phyloP scores from a whole-genome alignment of 35 echinoderm and acorn worm genomes.

The Patiria miniata region DNA sequence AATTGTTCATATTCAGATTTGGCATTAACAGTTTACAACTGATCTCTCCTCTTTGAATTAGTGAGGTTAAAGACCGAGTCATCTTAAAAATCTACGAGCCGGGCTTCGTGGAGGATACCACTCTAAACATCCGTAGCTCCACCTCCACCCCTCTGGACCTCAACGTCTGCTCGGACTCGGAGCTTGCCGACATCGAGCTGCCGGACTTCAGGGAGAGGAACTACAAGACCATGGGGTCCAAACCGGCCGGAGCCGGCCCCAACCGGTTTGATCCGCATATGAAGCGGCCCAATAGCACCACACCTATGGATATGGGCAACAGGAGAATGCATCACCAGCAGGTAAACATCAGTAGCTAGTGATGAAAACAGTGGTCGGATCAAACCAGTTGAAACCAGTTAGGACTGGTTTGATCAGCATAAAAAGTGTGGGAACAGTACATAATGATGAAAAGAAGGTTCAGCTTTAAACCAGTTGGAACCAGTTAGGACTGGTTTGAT shows the following conservation, averaged over 20 bases:
- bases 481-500: no score
- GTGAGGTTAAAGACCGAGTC: slow-evolving; percentile 75
- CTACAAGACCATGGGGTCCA: slow-evolving; percentile 71
- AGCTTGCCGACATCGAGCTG: slow-evolving; percentile 67
- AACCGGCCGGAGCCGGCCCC: background rate
- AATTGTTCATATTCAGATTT: no score
- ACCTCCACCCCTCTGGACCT: slow-evolving; percentile 80
- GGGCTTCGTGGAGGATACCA: slow-evolving; percentile 63
- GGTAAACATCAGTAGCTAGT: background rate
- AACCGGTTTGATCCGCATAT: slow-evolving; percentile 5
- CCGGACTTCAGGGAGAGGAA: slow-evolving; percentile 54
- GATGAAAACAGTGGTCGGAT: no score
- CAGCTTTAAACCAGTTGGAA: no score
- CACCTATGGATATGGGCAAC: slow-evolving; percentile 27
- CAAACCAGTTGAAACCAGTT: no score
- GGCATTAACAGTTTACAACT: no score
- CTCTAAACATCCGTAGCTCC: slow-evolving; percentile 35
- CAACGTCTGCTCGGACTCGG: slow-evolving; percentile 82
- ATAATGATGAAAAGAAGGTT: no score
- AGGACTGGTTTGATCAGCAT: no score
- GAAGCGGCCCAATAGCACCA: slow-evolving; percentile 30
- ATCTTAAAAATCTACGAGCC: slow-evolving; percentile 92
- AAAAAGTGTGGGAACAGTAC: no score
- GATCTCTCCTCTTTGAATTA: slow-evolving; percentile 21
- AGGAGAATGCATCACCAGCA: background rate